phyloP scores from a whole-genome alignment of 2,113 vertebrate genomes.

The Bos javanicus region DNA sequence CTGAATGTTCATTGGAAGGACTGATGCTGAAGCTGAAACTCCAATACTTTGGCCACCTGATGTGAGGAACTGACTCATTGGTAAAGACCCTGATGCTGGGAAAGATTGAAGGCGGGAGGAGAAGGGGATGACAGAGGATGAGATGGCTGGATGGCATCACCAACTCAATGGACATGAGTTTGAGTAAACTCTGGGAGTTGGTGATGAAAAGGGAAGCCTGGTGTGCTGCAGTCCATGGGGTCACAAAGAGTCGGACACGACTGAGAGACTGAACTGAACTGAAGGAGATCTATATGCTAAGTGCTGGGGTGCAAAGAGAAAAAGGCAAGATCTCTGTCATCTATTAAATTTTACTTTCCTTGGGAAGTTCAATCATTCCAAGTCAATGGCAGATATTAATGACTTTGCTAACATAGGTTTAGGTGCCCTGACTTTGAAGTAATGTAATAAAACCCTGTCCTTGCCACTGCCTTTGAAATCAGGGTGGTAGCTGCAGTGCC shows the following conservation, averaged over 20 bases:
- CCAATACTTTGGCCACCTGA: background rate
- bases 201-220: background rate
- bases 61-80: background rate
- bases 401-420: background rate
- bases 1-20: background rate
- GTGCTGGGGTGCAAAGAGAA: background rate
- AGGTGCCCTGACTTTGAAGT: background rate
- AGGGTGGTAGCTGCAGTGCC: background rate
- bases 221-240: background rate
- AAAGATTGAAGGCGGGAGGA: background rate
- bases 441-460: conserved; percentile 3
- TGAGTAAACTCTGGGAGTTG: background rate
- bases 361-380: background rate
- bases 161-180: background rate
- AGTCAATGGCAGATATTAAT: background rate
- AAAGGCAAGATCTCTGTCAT: background rate
- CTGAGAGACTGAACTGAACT: background rate
- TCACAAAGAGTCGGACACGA: background rate
- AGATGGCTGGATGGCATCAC: background rate
- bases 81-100: background rate
- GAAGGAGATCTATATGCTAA: background rate
- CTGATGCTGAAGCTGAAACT: background rate
- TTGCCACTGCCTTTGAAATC: conserved; percentile 27
- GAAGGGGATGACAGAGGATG: background rate
- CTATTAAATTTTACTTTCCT: background rate